Evolutionary conservation across 2,113 vertebrate genomes (phyloP), one percentile per base, ranked within the genome.

Genomic region (Gavia stellata): DNA sequence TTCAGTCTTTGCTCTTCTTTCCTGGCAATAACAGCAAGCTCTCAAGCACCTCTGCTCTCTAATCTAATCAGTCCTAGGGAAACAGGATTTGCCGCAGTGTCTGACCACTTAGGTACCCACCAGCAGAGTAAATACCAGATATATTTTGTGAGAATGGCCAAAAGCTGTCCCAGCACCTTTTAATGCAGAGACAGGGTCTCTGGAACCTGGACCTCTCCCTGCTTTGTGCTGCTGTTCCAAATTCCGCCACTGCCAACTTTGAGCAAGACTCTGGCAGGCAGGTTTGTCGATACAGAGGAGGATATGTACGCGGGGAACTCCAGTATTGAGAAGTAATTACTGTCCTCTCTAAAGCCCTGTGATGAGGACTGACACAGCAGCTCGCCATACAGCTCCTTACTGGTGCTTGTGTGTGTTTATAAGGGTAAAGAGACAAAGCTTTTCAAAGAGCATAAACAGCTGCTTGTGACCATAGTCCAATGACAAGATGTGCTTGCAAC

Each of bases 1-100:
- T 53, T 50, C 55, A 45, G 78, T 3, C 59, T 58, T 83, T 50
- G 59, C 81, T 77, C 38, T 59, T 61, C 83, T 81, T 95, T 86
- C 89, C 93, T 91, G 90, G 94, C 94, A 97, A 2, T 45, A 53
- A 29, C 92, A 81, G 61, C 68, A 10, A 81, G 89, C 94, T 58
- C 73, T 96, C 50, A 14, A 73, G 92, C 73, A 71, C 92, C 5
- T 33, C 94, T 91, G 73, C 84, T 84, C 92, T 42, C 73, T 94
- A 94, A 97, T 97, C 52, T 49, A 85, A 95, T 95, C 84, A 95
- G 70, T 55, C 8, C 55, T 2, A 2, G 38, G 59, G 42, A 95
- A 92, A 92, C 72, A 78, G 90, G 72, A 77, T 97, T 91, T 94
- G 94, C 81, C 0, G 38, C 85, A 84, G 78, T 71, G 72, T 17